phyloP scores from a whole-genome alignment of 2,888 invertebrate genomes.

The Erebia ligea region DNA sequence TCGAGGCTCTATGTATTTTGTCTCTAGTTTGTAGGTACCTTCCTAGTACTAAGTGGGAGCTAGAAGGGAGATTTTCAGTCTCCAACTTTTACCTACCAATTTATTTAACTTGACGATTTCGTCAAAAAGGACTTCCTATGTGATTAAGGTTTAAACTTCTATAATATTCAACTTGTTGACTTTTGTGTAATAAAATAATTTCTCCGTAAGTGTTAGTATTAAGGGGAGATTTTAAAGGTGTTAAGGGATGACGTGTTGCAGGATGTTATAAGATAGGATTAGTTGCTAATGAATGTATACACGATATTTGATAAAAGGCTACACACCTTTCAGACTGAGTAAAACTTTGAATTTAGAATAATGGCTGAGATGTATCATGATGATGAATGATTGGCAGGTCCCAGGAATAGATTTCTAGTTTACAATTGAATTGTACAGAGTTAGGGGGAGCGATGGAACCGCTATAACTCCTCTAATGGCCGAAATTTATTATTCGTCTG shows the following conservation, averaged over 20 bases:
- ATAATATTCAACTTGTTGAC: slow-evolving; percentile 76
- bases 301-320: slow-evolving; percentile 10
- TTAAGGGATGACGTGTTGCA: slow-evolving; percentile 31
- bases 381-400: neutral
- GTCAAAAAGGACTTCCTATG: neutral
- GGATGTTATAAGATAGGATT: slow-evolving; percentile 19
- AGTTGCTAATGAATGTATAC: slow-evolving; percentile 10
- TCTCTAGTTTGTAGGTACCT: too few species aligned
- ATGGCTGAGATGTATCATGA: neutral
- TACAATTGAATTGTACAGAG: too few species aligned
- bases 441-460: too few species aligned
- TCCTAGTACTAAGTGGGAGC: too few species aligned
- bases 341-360: neutral
- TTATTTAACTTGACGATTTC: neutral
- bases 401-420: neutral
- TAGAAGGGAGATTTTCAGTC: too few species aligned
- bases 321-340: neutral
- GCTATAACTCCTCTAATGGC: too few species aligned
- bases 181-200: slow-evolving; percentile 70
- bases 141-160: slow-evolving; percentile 50
- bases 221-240: slow-evolving; percentile 36
- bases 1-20: too few species aligned
- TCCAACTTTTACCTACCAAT: too few species aligned
- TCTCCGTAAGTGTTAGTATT: slow-evolving; percentile 19
- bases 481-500: too few species aligned